A percentile compares a stretch with the other conserved stretches of the same genome.
Evolutionary conservation across 2,113 vertebrate genomes (phyloP).

Genomic region (Ovibos moschatus): DNA sequence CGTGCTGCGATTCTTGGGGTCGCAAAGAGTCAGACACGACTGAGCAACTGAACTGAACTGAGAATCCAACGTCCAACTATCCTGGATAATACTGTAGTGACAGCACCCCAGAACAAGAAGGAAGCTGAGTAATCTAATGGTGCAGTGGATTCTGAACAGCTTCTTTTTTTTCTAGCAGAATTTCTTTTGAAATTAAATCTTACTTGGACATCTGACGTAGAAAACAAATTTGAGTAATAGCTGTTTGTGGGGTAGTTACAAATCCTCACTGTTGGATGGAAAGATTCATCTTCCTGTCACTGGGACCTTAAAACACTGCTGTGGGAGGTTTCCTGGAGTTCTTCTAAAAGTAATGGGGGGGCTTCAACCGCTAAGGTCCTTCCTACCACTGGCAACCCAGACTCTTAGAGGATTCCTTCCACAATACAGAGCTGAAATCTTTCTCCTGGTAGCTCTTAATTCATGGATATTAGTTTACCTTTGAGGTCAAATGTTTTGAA

Average conservation of each 20-base stretch:
- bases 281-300: not conserved
- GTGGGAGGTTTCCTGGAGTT: not conserved
- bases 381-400: not conserved
- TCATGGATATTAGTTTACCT: not conserved
- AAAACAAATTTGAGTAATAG: not conserved
- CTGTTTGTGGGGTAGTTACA: not conserved
- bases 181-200: slow-evolving; percentile 28
- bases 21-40: too few species aligned
- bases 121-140: not conserved
- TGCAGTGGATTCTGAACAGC: not conserved
- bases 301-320: not conserved
- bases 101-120: not conserved
- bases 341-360: not conserved
- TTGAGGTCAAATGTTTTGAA: not conserved
- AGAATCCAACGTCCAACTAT: not conserved
- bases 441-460: not conserved
- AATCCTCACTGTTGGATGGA: not conserved
- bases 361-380: not conserved
- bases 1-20: too few species aligned
- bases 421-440: not conserved
- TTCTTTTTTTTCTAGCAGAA: not conserved
- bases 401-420: not conserved
- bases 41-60: too few species aligned
- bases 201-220: not conserved
- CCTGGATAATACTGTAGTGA: not conserved